phyloP scores from a whole-genome alignment of 1,140 invertebrate species.

The Mya arenaria region DNA sequence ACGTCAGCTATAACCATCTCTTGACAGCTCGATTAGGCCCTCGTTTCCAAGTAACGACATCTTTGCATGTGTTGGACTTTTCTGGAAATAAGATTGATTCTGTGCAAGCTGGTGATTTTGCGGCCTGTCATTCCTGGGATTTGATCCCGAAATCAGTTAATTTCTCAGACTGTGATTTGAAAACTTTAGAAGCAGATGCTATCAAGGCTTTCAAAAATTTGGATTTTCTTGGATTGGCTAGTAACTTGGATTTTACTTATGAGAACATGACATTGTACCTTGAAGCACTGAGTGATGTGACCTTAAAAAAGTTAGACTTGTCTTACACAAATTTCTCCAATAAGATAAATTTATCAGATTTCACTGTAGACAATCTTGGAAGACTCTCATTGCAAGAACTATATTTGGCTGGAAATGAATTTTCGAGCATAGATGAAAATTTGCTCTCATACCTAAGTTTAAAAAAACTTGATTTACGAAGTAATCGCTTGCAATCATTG shows the following conservation, averaged over 20 bases:
- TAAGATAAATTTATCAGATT: conserved; percentile 23
- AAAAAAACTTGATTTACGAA: conserved; percentile 26
- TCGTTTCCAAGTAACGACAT: conserved; percentile 44
- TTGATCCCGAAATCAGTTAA: conserved; percentile 33
- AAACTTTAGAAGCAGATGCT: conserved; percentile 31
- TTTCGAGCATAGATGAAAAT: conserved; percentile 25
- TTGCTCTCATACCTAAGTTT: conserved; percentile 24
- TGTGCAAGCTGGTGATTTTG: conserved; percentile 26
- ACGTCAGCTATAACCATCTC: conserved; percentile 44
- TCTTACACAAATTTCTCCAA: conserved; percentile 31
- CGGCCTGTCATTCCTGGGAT: conserved; percentile 27
- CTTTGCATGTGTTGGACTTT: conserved; percentile 32
- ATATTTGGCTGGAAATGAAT: conserved; percentile 33
- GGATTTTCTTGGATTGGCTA: conserved; percentile 36
- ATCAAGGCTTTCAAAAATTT: conserved; percentile 21
- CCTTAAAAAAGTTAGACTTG: conserved; percentile 29
- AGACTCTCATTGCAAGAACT: conserved; percentile 29
- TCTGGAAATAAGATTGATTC: conserved; percentile 44
- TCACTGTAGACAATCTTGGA: conserved; percentile 25
- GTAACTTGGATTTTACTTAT: conserved; percentile 28
- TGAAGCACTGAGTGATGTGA: conserved; percentile 11
- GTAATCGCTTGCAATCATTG: conserved; percentile 24
- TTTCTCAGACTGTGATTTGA: conserved; percentile 40
- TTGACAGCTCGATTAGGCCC: conserved; percentile 25
- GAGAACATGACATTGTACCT: conserved; percentile 29